phyloP scores from a whole-genome alignment of 2,888 invertebrate genomes.

The Lithosia quadra region DNA sequence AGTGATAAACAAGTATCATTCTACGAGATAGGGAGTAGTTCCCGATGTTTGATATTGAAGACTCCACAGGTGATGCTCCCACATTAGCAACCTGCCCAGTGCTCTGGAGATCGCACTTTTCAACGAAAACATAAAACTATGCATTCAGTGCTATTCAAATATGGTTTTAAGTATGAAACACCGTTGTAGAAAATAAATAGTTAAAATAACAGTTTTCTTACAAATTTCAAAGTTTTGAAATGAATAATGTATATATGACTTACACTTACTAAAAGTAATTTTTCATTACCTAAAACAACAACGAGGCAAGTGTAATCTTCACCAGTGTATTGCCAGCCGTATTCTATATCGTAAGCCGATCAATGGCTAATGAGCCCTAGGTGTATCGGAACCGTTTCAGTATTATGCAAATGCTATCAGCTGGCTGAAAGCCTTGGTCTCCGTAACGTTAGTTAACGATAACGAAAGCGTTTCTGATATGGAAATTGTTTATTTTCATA shows the following conservation, averaged over 20 bases:
- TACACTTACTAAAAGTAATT: neutral
- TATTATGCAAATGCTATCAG: constrained; percentile 83
- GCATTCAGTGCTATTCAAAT: too few relatives aligned
- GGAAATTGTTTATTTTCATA: constrained; percentile 49
- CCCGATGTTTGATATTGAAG: neutral
- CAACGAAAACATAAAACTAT: neutral
- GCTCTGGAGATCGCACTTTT: neutral
- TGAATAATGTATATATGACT: neutral
- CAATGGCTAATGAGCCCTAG: constrained; percentile 78
- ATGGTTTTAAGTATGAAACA: too few relatives aligned
- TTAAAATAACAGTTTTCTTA: neutral
- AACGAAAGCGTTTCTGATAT: constrained; percentile 58
- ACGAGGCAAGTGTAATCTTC: constrained; percentile 36
- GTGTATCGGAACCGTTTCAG: constrained; percentile 73
- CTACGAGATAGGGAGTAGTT: neutral
- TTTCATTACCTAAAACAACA: constrained; percentile 25
- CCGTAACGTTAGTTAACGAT: constrained; percentile 64
- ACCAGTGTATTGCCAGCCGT: constrained; percentile 42
- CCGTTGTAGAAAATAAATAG: too few relatives aligned
- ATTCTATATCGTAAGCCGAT: constrained; percentile 74
- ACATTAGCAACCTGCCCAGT: neutral
- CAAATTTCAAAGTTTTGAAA: neutral
- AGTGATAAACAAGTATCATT: neutral
- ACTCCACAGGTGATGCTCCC: neutral
- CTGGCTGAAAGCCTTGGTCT: constrained; percentile 67